A percentile compares a stretch with the other conserved stretches of the same genome.
These are phyloP conservation scores for Archegozetes longisetosus DNA, from an alignment of 1,140 invertebrate species.

Conservation along the genomic window DNA sequence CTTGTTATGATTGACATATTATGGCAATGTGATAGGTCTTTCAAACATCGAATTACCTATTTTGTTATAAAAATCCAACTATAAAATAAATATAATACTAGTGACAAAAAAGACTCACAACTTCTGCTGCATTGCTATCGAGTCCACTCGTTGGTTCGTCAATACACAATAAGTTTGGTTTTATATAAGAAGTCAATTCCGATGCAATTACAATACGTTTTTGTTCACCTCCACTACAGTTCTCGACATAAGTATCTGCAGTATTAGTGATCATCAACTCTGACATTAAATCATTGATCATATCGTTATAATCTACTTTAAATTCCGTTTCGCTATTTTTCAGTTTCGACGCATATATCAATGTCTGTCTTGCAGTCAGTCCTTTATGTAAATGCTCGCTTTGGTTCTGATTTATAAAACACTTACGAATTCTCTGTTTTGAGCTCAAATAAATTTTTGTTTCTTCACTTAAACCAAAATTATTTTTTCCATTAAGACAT, in stretches of 20 bases:
- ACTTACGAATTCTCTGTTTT: background rate
- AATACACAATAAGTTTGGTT: constrained; percentile 16
- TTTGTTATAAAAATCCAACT: background rate
- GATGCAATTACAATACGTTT: constrained; percentile 86
- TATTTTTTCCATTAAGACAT: constrained; percentile 3
- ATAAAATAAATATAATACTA: background rate
- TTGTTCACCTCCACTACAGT: constrained; percentile 54
- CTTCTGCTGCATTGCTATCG: constrained; percentile 44
- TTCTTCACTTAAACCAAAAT: background rate
- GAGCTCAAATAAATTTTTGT: background rate
- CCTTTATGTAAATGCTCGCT: constrained; percentile 66
- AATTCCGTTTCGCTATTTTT: constrained; percentile 34
- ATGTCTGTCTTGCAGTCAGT: constrained; percentile 68
- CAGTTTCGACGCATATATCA: constrained; percentile 79
- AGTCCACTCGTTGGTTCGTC: constrained; percentile 32
- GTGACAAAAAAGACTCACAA: background rate
- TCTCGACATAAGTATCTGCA: background rate
- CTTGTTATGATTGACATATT: constrained; percentile 61
- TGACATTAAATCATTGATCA: background rate
- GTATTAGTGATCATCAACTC: constrained; percentile 57
- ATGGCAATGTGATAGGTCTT: constrained; percentile 26
- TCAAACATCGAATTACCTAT: constrained; percentile 29
- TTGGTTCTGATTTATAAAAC: constrained; percentile 4
- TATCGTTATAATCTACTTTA: background rate
- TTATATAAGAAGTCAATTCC: constrained; percentile 47